Evolutionary conservation across 2,888 invertebrate species (phyloP), one percentile per base, ranked within the genome.

Genomic region (Incurvaria masculella): DNA sequence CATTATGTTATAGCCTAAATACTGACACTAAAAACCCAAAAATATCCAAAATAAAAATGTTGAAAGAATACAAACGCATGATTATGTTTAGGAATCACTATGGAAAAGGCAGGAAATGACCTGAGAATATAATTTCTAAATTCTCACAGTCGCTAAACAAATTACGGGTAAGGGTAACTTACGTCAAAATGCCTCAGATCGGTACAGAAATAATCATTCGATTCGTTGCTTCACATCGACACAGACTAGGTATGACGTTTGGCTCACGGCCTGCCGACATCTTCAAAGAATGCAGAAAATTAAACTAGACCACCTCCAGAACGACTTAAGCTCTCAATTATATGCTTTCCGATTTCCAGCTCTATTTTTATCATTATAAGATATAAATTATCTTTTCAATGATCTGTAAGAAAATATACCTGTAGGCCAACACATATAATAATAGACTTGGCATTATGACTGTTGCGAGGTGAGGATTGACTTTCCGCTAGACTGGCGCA

Each of bases 361-460:
- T 23, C 23, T 23, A 23, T 5, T 23, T 5, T 5, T 23, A n/a
- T 8, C 4, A 33, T 14, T 33, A 33, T 14, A 4, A n/a, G 14
- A n/a, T 33, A 14, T 11, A 33, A 33, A 33, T 33, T 33, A 33
- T 10, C 6, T 8, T 14, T 33, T 8, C 4, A 33, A n/a, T 33
- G n/a, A 14, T 4, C 33, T 23, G 33, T 33, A 14, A 33, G 33
- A 33, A 33, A 33, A 33, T 33, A 14, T 33, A 23, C 14, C 16
- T 59, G 59, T 61, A 33, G 33, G 33, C 33, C 33, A 33, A 14
- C 33, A 33, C 59, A 59, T n/a, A 58, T 66, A 65, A 69, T 66
- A 72, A 72, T 72, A 72, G 72, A 71, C 69, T 72, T 58, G 72
- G 72, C 72, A 71, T 61, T 33, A 33, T 55, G 61, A 53, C 56